Conservation (phyloP, 2,113 vertebrate genomes). For the Pao palembangensis region DNA sequence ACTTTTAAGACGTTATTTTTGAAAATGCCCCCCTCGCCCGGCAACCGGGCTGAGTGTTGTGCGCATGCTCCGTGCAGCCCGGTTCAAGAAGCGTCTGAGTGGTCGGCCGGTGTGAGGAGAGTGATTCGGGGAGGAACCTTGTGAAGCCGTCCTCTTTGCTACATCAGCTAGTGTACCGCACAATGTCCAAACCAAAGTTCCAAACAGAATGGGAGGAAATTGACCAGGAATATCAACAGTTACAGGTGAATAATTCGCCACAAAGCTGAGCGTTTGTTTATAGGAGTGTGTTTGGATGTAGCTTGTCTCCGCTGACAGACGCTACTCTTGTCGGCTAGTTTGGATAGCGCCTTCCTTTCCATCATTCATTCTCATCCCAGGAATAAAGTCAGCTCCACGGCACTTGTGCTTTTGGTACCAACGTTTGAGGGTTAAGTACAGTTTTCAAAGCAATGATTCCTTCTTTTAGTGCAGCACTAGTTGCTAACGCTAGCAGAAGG, state of each 20-base stretch:
- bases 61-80: slow-evolving; percentile 48
- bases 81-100: slow-evolving; percentile 26
- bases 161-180: slow-evolving; percentile 7
- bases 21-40: not conserved
- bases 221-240: slow-evolving; percentile 85
- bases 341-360: slow-evolving; percentile 5
- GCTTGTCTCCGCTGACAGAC: slow-evolving; percentile 7
- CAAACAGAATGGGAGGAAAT: slow-evolving; percentile 84
- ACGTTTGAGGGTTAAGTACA: not conserved
- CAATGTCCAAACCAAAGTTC: slow-evolving; percentile 76
- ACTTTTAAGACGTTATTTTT: too few relatives aligned
- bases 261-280: not conserved
- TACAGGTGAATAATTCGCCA: slow-evolving; percentile 82
- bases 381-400: not conserved
- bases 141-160: slow-evolving; percentile 5
- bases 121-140: not conserved
- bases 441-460: not conserved
- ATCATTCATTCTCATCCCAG: slow-evolving; percentile 41
- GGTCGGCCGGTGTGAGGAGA: slow-evolving; percentile 12
- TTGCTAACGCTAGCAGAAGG: slow-evolving; percentile 39
- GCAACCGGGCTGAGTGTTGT: not conserved
- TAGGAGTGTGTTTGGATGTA: not conserved
- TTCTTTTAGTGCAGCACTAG: slow-evolving; percentile 1
- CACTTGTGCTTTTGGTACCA: not conserved
- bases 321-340: slow-evolving; percentile 18